Base-by-base conservation (phyloP, 2,888 invertebrate genomes). In the Myathropa florea region DNA sequence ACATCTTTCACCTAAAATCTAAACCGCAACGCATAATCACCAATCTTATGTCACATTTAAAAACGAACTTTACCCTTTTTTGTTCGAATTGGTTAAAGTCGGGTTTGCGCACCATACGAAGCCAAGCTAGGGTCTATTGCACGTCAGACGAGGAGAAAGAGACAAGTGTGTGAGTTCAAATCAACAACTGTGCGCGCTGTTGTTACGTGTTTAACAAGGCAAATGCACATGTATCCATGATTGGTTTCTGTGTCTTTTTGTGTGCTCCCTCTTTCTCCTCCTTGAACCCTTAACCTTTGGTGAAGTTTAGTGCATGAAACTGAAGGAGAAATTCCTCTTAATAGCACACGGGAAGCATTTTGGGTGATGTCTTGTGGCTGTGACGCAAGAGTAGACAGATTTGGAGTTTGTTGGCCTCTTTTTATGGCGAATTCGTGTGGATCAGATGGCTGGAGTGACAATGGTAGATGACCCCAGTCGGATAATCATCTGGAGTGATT, bases 11-110 rank as follows among this genome's bases (percentile, higher is more conserved):
- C 46, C 18, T 18, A 7, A 18, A 46, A 7, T 46, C 46, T 33
- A 18, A 46, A 46, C 46, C 46, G 46, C 46, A 18, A 46, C 46
- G 46, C 46, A 46, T 18, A 46, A 18, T 7, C 46, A 46, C 18
- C 46, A 18, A 46, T 4, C 46, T 18, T n/a, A 18, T 65, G 23
- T 65, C 36, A 23, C 23, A 23, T 64, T 33, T 36, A 18, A 23
- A 36, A 10, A 23, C 39, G 39, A 64, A 36, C 64, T 64, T 36
- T 64, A 36, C 36, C 36, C 64, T 64, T 64, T 64, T 12, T 10
- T 23, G 21, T 23, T 14, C 33, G 21, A 6, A 36, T 46, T n/a
- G 46, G 33, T 12, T 12, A 7, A 46, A 46, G 46, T 46, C 18
- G 18, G 18, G 7, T 46, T 18, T n/a, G 46, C 18, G 18, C 46